These are phyloP conservation scores for Acanthurus leucopareius DNA, from an alignment of 2,797 vertebrate genomes.

Conservation along the genomic window DNA sequence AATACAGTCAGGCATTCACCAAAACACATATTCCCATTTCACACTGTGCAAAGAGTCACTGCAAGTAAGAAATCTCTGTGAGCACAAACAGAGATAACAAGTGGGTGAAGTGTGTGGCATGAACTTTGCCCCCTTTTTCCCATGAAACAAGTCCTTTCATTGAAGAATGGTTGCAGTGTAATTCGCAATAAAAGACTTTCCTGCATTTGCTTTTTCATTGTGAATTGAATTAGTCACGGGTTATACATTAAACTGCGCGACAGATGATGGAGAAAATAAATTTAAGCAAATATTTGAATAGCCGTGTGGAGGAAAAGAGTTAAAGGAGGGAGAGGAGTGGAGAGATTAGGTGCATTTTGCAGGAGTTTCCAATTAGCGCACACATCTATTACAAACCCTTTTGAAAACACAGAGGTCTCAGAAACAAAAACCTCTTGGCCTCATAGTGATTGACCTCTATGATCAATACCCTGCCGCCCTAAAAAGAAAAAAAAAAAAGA, in stretches of 20 bases:
- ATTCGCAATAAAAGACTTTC: constrained; percentile 37
- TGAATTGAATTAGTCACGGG: constrained; percentile 40
- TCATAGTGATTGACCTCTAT: constrained; percentile 38
- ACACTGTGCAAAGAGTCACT: constrained; percentile 35
- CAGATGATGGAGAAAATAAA: constrained; percentile 25
- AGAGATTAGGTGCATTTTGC: constrained; percentile 24
- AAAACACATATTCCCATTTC: constrained; percentile 26
- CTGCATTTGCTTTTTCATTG: constrained; percentile 4
- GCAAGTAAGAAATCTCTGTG: constrained; percentile 45
- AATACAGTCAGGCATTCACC: constrained; percentile 58
- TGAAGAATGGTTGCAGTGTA: constrained; percentile 7
- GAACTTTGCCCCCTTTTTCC: constrained; percentile 43
- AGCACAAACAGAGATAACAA: constrained; percentile 45
- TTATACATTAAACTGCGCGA: constrained; percentile 38
- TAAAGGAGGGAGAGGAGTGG: not conserved
- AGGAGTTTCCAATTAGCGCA: constrained; percentile 51
- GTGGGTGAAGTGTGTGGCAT: constrained; percentile 32
- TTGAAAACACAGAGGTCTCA: constrained; percentile 29
- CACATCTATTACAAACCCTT: constrained; percentile 31
- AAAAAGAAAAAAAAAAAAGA: too few relatives aligned
- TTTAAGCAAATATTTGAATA: constrained; percentile 48
- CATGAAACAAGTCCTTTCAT: constrained; percentile 25
- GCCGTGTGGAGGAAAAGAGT: constrained; percentile 42
- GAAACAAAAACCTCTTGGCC: constrained; percentile 51
- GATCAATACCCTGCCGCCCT: constrained; percentile 61